Evolutionary conservation across 2,113 vertebrate genomes (phyloP), one percentile per base, ranked within the genome.

Genomic region (Gnathonemus echidnorhynchus): DNA sequence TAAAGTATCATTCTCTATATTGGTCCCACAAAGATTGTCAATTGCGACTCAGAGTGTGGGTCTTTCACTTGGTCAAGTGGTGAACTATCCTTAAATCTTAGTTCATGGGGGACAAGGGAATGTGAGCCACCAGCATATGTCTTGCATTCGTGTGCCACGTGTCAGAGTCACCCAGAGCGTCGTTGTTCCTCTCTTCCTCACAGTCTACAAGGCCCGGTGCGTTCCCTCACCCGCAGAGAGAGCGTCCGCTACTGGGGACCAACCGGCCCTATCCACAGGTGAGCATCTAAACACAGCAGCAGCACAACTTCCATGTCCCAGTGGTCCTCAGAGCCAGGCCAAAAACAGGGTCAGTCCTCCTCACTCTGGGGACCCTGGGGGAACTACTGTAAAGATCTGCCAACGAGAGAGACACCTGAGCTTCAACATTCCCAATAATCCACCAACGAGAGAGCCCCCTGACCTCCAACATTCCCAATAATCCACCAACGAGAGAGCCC

Each of bases 241-340:
- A 97, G 50, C 94, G 93, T 80, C 93, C 92, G 90, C 95, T 94
- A 74, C 93, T 96, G 87, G 95, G 94, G 91, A 90, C 96, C 91
- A 96, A 93, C 92, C 95, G 95, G 89, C 90, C 95, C 91, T 97
- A 96, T 91, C 94, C 94, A 90, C 96, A 97, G 97, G 97, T 97
- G 94, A 94, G 94, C 5, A 3, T 87, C 50, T 31, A 17, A 31
- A 27, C 39, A 48, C 86, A 35, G 86, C 85, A 86, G 17, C 39
- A 48, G 83, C 42, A 19, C 83, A 85, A 13, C 49, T 15, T 50
- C 49, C 52, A 27, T n/a, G 46, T 49, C n/a, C 4, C 88, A 27
- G 35, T n/a, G 35, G 86, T 86, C 48, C 21, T 46, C 21, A 45
- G 13, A 24, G 62, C 62, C 62, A 27, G 62, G 62, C n/a, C n/a